phyloP scores from a whole-genome alignment of 2,888 invertebrate genomes.

The Cyclophora punctaria region DNA sequence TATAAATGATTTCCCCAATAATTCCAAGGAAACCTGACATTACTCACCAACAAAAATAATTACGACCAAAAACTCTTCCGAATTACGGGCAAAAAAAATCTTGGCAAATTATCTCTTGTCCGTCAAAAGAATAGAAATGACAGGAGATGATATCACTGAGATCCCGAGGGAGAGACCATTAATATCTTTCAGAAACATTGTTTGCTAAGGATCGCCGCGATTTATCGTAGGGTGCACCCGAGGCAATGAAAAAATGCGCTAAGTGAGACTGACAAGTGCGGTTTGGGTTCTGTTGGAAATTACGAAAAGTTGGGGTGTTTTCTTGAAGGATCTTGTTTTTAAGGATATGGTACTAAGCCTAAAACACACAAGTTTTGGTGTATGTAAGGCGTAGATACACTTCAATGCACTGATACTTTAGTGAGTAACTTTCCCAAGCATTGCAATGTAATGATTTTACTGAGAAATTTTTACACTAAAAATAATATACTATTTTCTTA shows the following conservation, averaged over 20 bases:
- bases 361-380: too few relatives aligned
- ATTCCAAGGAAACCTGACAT: too few relatives aligned
- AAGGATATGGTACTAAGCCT: too few relatives aligned
- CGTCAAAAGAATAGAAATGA: conserved; percentile 50
- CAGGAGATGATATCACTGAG: conserved; percentile 43
- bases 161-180: conserved; percentile 41
- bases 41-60: neutral
- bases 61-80: conserved; percentile 15
- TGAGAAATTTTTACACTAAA: too few relatives aligned
- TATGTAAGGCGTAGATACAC: too few relatives aligned
- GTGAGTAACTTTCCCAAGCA: too few relatives aligned
- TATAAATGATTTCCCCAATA: too few relatives aligned
- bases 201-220: conserved; percentile 59
- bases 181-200: conserved; percentile 66
- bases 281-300: conserved; percentile 20
- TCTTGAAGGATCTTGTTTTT: too few relatives aligned
- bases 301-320: neutral
- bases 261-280: conserved; percentile 10
- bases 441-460: too few relatives aligned
- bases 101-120: conserved; percentile 36
- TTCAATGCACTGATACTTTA: too few relatives aligned
- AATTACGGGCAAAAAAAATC: conserved; percentile 20
- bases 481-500: too few relatives aligned
- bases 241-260: conserved; percentile 15
- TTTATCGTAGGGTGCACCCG: conserved; percentile 39